Evolutionary conservation across 2,888 invertebrate species (phyloP).

Genomic region (Nephrotoma guestfalica): DNA sequence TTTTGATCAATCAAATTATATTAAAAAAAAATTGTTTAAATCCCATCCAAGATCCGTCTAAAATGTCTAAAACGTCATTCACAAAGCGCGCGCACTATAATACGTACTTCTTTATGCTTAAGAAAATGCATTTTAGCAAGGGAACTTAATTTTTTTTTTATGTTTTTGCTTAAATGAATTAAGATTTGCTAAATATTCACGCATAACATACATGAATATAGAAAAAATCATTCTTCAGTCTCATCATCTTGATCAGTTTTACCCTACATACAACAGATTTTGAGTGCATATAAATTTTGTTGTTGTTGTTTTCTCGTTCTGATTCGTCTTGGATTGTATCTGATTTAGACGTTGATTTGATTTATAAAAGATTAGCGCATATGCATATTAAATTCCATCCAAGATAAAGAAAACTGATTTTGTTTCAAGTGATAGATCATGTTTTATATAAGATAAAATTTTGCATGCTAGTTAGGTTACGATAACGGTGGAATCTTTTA

Average conservation of each 20-base stretch:
- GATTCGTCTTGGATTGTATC: not conserved
- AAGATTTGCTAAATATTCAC: not conserved
- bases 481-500: too few species aligned
- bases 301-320: not conserved
- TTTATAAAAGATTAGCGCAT: not conserved
- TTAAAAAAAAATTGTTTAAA: not conserved
- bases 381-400: not conserved
- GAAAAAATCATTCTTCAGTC: not conserved
- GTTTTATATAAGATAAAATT: not conserved
- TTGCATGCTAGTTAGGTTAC: not conserved
- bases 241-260: not conserved
- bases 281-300: not conserved
- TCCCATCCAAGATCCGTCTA: not conserved
- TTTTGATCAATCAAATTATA: conserved; percentile 3
- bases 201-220: not conserved
- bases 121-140: not conserved
- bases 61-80: conserved; percentile 2
- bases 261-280: not conserved
- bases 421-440: not conserved
- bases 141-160: not conserved
- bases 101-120: not conserved
- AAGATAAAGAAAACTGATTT: not conserved
- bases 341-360: not conserved
- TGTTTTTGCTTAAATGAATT: not conserved
- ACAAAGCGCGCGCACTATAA: not conserved